A percentile compares a stretch with the other conserved stretches of the same genome.
Evolutionary conservation across 2,888 invertebrate genomes (phyloP).

Genomic region (Copidosoma aretas): DNA sequence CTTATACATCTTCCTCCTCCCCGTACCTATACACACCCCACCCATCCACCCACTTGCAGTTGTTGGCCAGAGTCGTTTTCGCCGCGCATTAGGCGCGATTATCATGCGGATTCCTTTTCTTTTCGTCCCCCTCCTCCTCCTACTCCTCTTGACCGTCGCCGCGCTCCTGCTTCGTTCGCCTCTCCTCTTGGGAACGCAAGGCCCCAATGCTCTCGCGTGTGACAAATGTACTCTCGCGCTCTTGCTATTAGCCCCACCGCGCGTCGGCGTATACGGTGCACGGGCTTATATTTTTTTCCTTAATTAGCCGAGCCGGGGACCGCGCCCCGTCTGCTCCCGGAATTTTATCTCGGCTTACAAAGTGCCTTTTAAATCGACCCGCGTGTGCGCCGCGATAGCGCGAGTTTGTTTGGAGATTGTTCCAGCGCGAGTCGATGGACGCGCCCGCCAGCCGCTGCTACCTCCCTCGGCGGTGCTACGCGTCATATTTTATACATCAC

Average conservation of each 20-base stretch:
- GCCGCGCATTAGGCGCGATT: constrained; percentile 16
- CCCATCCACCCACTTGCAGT: constrained; percentile 16
- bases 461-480: too few relatives aligned
- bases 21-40: too few relatives aligned
- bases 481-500: too few relatives aligned
- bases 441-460: too few relatives aligned
- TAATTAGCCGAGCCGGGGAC: constrained; percentile 23
- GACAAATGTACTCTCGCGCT: constrained; percentile 28
- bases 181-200: not conserved
- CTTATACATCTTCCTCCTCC: too few relatives aligned
- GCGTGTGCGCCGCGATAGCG: not conserved
- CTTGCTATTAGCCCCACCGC: not conserved
- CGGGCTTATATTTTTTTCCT: constrained; percentile 7
- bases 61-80: too few relatives aligned
- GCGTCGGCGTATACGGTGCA: too few relatives aligned
- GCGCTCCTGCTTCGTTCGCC: not conserved
- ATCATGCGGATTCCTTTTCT: constrained; percentile 13
- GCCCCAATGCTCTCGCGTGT: not conserved
- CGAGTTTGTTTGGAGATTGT: not conserved
- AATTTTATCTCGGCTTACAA: constrained; percentile 31
- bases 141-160: too few relatives aligned
- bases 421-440: not conserved
- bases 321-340: not conserved
- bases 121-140: not conserved
- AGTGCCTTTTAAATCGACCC: constrained; percentile 31